phyloP scores from a whole-genome alignment of 2,888 invertebrate species.

The Thereva nobilitata region DNA sequence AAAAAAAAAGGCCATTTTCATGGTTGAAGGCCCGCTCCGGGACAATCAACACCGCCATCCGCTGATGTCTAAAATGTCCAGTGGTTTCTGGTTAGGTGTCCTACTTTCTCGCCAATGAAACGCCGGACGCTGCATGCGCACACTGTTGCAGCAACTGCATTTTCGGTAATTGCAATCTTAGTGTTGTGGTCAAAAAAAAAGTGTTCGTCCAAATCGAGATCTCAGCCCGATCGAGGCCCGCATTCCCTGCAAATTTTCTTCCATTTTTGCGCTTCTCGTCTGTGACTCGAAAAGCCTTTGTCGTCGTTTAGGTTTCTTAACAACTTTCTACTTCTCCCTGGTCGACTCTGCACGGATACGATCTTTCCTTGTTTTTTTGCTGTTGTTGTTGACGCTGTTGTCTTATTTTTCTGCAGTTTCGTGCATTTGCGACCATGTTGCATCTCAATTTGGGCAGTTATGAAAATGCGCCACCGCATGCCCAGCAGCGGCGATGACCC shows the following conservation, averaged over 20 bases:
- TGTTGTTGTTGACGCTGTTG: not conserved
- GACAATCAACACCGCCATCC: not conserved
- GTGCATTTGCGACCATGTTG: constrained; percentile 22
- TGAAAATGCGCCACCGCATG: constrained; percentile 13
- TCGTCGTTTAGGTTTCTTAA: constrained; percentile 24
- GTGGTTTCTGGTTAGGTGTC: not conserved
- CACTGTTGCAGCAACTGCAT: constrained; percentile 10
- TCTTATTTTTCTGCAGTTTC: not conserved
- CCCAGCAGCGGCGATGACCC: constrained; percentile 24
- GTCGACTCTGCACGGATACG: not conserved
- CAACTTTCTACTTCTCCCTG: constrained; percentile 34
- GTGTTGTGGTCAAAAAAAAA: constrained; percentile 3
- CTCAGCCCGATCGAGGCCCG: constrained; percentile 17
- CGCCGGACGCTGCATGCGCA: too few relatives aligned
- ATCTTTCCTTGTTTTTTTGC: not conserved
- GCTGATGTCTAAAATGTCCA: too few relatives aligned
- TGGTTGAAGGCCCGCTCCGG: constrained; percentile 14
- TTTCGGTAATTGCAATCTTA: constrained; percentile 23
- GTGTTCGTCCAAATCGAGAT: constrained; percentile 2
- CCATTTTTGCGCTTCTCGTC: not conserved
- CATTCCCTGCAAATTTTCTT: not conserved
- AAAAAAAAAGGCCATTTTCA: not conserved
- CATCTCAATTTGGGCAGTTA: constrained; percentile 32
- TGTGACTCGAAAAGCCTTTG: constrained; percentile 27
- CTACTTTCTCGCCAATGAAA: constrained; percentile 17